These are phyloP conservation scores for Ophion costatus DNA, from an alignment of 2,888 invertebrate genomes.

Conservation along the genomic window DNA sequence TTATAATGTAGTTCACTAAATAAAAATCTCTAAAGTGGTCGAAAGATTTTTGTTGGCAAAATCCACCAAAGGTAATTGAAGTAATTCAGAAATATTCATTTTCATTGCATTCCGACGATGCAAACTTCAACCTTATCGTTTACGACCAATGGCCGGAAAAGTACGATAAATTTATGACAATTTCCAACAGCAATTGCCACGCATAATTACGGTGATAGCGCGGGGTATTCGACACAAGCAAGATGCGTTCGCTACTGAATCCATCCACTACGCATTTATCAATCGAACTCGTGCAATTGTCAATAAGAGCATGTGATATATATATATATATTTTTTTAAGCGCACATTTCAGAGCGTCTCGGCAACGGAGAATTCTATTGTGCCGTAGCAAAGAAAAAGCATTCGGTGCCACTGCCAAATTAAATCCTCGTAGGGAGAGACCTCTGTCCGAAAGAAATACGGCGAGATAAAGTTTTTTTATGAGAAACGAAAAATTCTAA, in stretches of 20 bases:
- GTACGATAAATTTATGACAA: slow-evolving; percentile 11
- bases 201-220: neutral
- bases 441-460: neutral
- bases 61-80: no score
- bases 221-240: neutral
- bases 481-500: neutral
- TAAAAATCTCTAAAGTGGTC: no score
- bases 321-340: neutral
- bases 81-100: no score
- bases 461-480: neutral
- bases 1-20: no score
- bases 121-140: no score
- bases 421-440: neutral
- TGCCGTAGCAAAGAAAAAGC: neutral
- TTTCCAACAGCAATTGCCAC: neutral
- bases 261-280: slow-evolving; percentile 4
- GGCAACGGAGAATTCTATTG: neutral
- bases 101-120: no score
- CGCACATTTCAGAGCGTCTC: neutral
- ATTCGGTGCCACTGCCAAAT: slow-evolving; percentile 1
- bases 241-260: neutral
- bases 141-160: neutral
- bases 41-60: no score
- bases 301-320: slow-evolving; percentile 10
- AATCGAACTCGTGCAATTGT: slow-evolving; percentile 26